Percentiles rank a stretch among this genome's conserved stretches.
Evolutionary conservation across 2,113 vertebrate genomes (phyloP).

Genomic region (Malurus melanocephalus): DNA sequence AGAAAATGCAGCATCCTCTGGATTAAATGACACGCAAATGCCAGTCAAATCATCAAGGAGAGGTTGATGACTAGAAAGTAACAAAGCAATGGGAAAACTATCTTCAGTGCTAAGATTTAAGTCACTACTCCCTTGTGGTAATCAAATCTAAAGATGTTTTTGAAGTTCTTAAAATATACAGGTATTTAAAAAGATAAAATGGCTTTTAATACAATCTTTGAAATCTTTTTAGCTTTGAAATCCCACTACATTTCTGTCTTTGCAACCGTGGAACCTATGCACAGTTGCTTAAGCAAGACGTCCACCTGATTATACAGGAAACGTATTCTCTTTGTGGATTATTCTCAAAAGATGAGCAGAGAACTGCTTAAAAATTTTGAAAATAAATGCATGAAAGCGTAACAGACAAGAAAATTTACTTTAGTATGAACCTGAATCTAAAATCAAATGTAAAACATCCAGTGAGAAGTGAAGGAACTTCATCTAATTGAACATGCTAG

Average conservation of each 20-base stretch:
- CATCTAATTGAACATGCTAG: not conserved
- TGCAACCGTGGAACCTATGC: not conserved
- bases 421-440: not conserved
- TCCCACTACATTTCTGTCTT: not conserved
- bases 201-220: not conserved
- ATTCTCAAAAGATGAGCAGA: not conserved
- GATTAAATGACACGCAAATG: not conserved
- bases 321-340: not conserved
- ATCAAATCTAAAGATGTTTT: not conserved
- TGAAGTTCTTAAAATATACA: not conserved
- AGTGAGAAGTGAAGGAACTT: fast-evolving
- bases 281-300: fast-evolving
- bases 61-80: not conserved
- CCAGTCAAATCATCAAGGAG: not conserved
- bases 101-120: not conserved
- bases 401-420: not conserved
- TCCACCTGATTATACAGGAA: fast-evolving
- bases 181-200: not conserved
- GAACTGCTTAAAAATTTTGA: not conserved
- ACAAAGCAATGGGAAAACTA: not conserved
- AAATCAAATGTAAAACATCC: not conserved
- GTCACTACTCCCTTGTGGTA: not conserved
- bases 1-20: not conserved
- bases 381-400: not conserved
- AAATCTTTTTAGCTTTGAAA: not conserved